Percentiles rank a stretch among this genome's conserved stretches.
Evolutionary conservation across 1,140 invertebrate species (phyloP).

Genomic region (Littorina saxatilis): DNA sequence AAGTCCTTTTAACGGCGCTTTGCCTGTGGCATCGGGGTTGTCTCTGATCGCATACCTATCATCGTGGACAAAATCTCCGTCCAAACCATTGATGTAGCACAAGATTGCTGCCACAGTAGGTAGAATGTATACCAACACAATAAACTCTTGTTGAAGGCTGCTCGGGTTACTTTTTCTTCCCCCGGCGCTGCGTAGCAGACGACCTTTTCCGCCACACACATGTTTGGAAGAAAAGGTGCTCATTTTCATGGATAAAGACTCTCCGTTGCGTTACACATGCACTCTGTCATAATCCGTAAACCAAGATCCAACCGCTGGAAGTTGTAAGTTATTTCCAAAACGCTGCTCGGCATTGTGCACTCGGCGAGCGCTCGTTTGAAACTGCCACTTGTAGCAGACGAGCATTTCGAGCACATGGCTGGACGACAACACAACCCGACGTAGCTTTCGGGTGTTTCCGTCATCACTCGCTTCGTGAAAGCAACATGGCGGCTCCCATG

Average conservation of each 20-base stretch:
- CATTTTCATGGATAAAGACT: too few species aligned
- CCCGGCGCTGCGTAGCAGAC: neutral
- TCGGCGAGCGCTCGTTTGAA: neutral
- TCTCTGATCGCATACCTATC: constrained; percentile 97
- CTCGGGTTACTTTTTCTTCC: neutral
- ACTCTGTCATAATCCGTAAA: too few species aligned
- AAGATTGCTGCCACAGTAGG: constrained; percentile 43
- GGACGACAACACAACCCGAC: constrained; percentile 1
- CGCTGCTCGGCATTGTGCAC: neutral
- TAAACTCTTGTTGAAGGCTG: neutral
- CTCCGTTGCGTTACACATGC: too few species aligned
- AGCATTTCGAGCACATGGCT: constrained; percentile 38
- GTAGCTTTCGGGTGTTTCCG: constrained; percentile 6
- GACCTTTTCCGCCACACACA: neutral
- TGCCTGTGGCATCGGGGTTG: constrained; percentile 91
- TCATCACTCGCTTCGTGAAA: neutral
- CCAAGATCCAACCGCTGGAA: too few species aligned
- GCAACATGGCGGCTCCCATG: constrained; percentile 27
- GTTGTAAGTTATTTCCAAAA: too few species aligned
- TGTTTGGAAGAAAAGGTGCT: too few species aligned
- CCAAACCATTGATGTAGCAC: constrained; percentile 87
- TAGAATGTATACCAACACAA: constrained; percentile 33
- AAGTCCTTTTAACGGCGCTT: constrained; percentile 89
- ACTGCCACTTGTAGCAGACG: constrained; percentile 15
- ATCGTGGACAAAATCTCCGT: constrained; percentile 95